A percentile compares a stretch with the other conserved stretches of the same genome.
These are phyloP conservation scores for Calameuta filiformis DNA, from an alignment of 2,888 invertebrate species.

Conservation along the genomic window DNA sequence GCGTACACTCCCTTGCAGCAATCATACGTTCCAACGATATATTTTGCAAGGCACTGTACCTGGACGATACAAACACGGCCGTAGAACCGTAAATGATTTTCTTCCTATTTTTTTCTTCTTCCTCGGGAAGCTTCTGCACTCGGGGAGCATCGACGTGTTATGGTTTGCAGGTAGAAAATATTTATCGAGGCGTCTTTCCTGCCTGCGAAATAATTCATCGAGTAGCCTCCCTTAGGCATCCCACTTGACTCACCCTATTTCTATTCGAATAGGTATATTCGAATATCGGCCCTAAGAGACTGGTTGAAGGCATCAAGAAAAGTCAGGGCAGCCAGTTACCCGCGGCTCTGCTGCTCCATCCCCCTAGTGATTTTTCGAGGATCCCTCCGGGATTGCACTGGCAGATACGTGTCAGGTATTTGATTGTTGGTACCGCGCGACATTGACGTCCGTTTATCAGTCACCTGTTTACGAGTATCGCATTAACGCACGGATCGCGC, in stretches of 20 bases:
- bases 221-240: constrained; percentile 15
- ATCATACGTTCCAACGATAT: neutral
- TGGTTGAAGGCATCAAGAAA: neutral
- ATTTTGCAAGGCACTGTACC: neutral
- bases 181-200: constrained; percentile 41
- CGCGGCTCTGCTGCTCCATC: neutral
- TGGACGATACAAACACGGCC: neutral
- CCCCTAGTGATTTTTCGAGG: neutral
- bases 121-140: constrained; percentile 2
- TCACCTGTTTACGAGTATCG: neutral
- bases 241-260: neutral
- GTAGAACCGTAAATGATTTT: constrained; percentile 17
- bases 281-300: neutral
- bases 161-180: constrained; percentile 39
- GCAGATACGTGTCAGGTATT: neutral
- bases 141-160: constrained; percentile 27
- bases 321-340: neutral
- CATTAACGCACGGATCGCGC: neutral
- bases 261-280: neutral
- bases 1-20: neutral
- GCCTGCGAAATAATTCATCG: constrained; percentile 41
- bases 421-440: neutral
- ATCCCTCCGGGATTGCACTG: neutral
- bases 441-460: neutral
- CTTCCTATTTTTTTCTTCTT: neutral